Evolutionary conservation across 2,113 vertebrate species (phyloP).

Genomic region (Gadus macrocephalus): DNA sequence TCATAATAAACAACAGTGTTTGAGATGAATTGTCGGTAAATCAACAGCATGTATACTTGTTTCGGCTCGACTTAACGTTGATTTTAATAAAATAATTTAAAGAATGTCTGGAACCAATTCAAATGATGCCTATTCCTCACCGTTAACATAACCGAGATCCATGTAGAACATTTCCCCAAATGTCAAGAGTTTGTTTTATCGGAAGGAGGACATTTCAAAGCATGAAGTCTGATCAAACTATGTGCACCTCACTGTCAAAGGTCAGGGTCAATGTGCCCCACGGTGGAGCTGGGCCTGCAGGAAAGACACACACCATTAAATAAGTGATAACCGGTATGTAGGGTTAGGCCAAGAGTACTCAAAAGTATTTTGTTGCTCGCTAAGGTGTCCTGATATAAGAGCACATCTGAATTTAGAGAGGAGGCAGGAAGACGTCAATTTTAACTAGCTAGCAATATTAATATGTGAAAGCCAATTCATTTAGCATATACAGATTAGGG

Average conservation of each 20-base stretch:
- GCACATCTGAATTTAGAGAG: slow-evolving; percentile 2
- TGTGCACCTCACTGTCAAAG: slow-evolving; percentile 60
- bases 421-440: neutral
- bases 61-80: no score
- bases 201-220: slow-evolving; percentile 50
- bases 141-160: neutral
- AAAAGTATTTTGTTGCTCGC: neutral
- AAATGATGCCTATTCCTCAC: neutral
- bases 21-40: no score
- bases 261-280: slow-evolving; percentile 51
- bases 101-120: no score
- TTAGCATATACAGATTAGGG: no score
- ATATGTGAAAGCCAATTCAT: no score
- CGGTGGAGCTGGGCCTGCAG: slow-evolving; percentile 59
- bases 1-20: no score
- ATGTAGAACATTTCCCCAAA: slow-evolving; percentile 26
- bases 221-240: slow-evolving; percentile 10
- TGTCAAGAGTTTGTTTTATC: slow-evolving; percentile 35
- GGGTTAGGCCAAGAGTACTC: slow-evolving; percentile 4
- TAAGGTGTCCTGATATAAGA: neutral
- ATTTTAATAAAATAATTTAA: no score
- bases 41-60: no score
- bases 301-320: slow-evolving; percentile 23
- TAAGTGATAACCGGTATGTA: slow-evolving; percentile 11
- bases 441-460: no score